Evolutionary conservation across 2,113 vertebrate species (phyloP), one percentile per base, ranked within the genome.

Genomic region (Apodemus speciosus): DNA sequence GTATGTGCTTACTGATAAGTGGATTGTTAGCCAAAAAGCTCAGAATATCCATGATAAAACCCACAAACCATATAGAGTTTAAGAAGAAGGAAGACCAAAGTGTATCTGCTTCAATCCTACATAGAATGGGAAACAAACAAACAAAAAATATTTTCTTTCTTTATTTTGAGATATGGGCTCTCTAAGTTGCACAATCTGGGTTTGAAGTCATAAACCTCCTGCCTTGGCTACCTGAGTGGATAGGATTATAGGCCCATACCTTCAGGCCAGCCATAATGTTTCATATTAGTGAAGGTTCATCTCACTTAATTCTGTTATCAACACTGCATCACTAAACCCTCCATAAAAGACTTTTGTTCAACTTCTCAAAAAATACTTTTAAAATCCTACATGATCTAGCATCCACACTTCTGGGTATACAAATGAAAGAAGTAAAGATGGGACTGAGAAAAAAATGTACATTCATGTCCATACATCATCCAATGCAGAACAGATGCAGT

Each of bases 401-500:
- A 40, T 7, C 43, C 9, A 21, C 15, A 64, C 76, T 46, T 84
- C 69, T 13, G 18, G 3, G 21, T 3, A 69, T 15, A 60, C 21
- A 38, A 6, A 20, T 40, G 27, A 30, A 30, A 71, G 32, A 38
- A 21, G 14, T 21, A 8, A 71, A 71, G 7, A 9, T 0, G 18
- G 2, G 6, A 20, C 23, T 46, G n/a, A 58, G 18, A 69, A 69
- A n/a, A n/a, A 69, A 27, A 10, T 56, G 56, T 21, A 58, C 56
- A 58, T 58, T 6, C 9, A 9, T 25, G 56, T 62, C 60, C 62
- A 38, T 0, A 2, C 58, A 23, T 88, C 20, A 0, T 2, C n/a
- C 0, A 16, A 0, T 0, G 53, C 6, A 3, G 21, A 8, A 2
- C 0, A 11, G 75, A 27, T 2, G 1, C 14, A 7, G 4, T 0